Percentiles rank a stretch among this genome's conserved stretches.
Evolutionary conservation across 35 echinoderm and acorn worm species (phyloP).

Genomic region (Heliocidaris erythrogramma): DNA sequence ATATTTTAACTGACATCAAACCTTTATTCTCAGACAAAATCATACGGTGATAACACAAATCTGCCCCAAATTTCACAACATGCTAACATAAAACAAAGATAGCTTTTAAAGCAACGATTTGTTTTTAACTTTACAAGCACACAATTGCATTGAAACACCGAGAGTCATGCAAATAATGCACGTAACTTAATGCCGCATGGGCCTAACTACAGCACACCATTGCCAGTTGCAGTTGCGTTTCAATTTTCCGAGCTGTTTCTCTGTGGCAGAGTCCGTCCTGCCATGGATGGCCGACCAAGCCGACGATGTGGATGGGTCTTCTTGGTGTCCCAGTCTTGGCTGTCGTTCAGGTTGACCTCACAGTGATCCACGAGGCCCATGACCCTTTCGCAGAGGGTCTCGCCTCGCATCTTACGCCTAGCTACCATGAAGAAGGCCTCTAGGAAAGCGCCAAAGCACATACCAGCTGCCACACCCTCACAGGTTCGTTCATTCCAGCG

Average conservation of each 20-base stretch:
- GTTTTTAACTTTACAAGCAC: background rate
- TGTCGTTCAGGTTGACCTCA: conserved; percentile 57
- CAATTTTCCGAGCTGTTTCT: conserved; percentile 20
- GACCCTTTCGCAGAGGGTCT: conserved; percentile 58
- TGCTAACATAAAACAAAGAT: background rate
- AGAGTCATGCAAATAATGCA: background rate
- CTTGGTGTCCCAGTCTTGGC: conserved; percentile 20
- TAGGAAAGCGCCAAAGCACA: conserved; percentile 82
- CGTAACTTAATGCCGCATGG: background rate
- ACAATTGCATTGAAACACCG: background rate
- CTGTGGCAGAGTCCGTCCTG: background rate
- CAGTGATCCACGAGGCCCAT: conserved; percentile 69
- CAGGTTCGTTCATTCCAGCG: conserved; percentile 64
- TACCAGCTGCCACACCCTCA: conserved; percentile 58
- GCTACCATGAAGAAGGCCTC: conserved; percentile 81
- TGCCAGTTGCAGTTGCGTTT: background rate
- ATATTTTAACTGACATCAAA: background rate
- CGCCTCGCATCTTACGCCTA: conserved; percentile 58
- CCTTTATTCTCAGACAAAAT: background rate
- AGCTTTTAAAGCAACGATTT: background rate
- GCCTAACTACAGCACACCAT: background rate
- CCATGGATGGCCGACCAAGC: conserved; percentile 51
- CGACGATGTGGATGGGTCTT: conserved; percentile 22
- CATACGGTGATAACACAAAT: background rate
- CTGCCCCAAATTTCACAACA: background rate